Base-by-base conservation (phyloP, 2,113 vertebrate species). In the Vanacampus margaritifer region DNA sequence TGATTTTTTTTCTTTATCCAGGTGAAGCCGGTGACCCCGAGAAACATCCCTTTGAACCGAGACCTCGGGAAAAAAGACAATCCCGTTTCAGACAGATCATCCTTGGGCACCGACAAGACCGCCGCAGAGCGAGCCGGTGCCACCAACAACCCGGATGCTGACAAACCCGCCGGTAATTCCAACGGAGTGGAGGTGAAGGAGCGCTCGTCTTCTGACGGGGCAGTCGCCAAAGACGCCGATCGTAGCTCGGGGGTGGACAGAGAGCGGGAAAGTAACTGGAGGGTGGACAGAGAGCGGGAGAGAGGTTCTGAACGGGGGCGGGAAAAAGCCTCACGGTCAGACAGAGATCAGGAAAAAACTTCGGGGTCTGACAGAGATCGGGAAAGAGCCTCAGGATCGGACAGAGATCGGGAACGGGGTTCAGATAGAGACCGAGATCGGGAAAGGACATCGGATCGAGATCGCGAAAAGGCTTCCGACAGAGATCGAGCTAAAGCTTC, bases 31-130 rank as follows among this genome's bases (percentile, higher is more conserved):
- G 32, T 82, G 46, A 32, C 72, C 7, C 85, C 83, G 72, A 82
- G 85, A 64, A 87, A 69, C 69, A 89, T 88, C 69, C 88, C 88
- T 65, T 65, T 89, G 35, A 90, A 88, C 81, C 73, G 89, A 74
- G 86, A 90, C 12, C 65, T 87, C 28, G 86, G 85, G 3, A 84
- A 86, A 69, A 87, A 74, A 77, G 63, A 78, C 72, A 88, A 84
- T 64, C 77, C 64, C 1, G 0, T 50, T n/a, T 75, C 64, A 0
- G 88, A 88, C 32, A 67, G 78, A 73, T 21, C 63, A 73, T 26
- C 63, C 0, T 54, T 71, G 0, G 81, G 64, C 56, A 56, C 67
- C 3, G 87, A 88, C 9, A 90, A 85, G 61, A 71, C 70, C 23
- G 50, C 75, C 32, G 84, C 78, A 2, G 86, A 90, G 36, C 80